Evolutionary conservation across 2,888 invertebrate species (phyloP), one percentile per base, ranked within the genome.

Genomic region (Scaptomyza cyrtandrae): DNA sequence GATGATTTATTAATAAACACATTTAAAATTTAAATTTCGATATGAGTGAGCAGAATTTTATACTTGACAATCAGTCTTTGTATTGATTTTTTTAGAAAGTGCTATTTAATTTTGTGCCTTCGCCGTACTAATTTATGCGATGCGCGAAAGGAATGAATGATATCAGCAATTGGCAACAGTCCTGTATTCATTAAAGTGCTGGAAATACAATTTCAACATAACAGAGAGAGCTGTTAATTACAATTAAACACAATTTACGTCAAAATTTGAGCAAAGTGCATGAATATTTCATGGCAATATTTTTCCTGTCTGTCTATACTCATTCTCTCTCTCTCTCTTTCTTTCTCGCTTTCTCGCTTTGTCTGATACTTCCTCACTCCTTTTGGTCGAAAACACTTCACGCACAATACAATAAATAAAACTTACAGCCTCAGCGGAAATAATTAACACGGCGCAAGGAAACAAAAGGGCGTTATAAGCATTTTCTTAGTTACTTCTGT

Each of bases 211-310:
- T 16, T 39, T 41, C 52, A n/a, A 1, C 13, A 13, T 31, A 37
- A 74, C 6, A 53, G 41, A 31, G 53, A 19, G 55, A 65, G 67
- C 67, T 62, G 75, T 84, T 78, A 71, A 88, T 88, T 69, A 78
- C 72, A 83, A 83, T 83, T 88, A 88, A 75, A 88, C 53, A 54
- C 75, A 88, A 72, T 83, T 83, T 62, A 73, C 65, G 70, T 71
- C 73, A 75, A 75, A 82, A 58, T 78, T 78, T 53, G 66, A 72
- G 67, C 53, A 62, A 54, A 72, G 81, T 80, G 75, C 62, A 70
- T 68, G 69, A 71, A 88, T 88, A 75, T 80, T 80, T 83, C 68
- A 80, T 78, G 65, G 45, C 79, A 66, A 49, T 57, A 60, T 41
- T 41, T 56, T 39, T 14, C 6, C 44, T 48, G 41, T 41, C 41